Evolutionary conservation across 1,140 invertebrate genomes (phyloP).

Genomic region (Dendrolimus punctatus): DNA sequence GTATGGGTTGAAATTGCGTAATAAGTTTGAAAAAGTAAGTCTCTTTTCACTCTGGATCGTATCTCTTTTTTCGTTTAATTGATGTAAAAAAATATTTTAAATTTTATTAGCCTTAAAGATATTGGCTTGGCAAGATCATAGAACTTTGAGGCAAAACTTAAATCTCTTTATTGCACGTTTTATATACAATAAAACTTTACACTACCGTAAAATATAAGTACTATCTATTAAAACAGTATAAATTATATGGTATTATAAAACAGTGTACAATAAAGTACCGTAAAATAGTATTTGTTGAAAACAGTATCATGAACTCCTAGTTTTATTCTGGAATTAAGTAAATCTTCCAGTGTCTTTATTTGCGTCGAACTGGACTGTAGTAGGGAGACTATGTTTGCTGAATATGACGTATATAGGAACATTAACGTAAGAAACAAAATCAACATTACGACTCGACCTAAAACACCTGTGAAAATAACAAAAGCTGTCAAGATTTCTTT

Average conservation of each 20-base stretch:
- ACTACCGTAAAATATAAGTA: too few species aligned
- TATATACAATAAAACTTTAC: too few species aligned
- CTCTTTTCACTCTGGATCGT: neutral
- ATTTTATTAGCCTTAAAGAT: too few species aligned
- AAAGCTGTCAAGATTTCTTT: neutral
- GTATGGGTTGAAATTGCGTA: too few species aligned
- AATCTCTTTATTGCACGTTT: too few species aligned
- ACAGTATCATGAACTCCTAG: slow-evolving; percentile 75
- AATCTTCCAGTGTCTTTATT: slow-evolving; percentile 73
- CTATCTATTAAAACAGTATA: too few species aligned
- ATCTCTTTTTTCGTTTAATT: too few species aligned
- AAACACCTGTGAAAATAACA: slow-evolving; percentile 33
- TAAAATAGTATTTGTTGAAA: slow-evolving; percentile 77
- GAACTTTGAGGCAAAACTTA: too few species aligned
- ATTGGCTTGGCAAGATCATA: too few species aligned
- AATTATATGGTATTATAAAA: too few species aligned
- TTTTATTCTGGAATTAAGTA: slow-evolving; percentile 74
- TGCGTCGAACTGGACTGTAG: slow-evolving; percentile 75
- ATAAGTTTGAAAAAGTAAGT: neutral
- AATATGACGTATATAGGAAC: slow-evolving; percentile 75
- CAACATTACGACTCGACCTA: slow-evolving; percentile 70
- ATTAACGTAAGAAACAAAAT: slow-evolving; percentile 68
- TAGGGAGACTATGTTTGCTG: slow-evolving; percentile 78
- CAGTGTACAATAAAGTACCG: slow-evolving; percentile 51
- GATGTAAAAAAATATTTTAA: too few species aligned